These are phyloP conservation scores for Odocoileus virginianus DNA, from an alignment of 2,113 vertebrate genomes.

Conservation along the genomic window DNA sequence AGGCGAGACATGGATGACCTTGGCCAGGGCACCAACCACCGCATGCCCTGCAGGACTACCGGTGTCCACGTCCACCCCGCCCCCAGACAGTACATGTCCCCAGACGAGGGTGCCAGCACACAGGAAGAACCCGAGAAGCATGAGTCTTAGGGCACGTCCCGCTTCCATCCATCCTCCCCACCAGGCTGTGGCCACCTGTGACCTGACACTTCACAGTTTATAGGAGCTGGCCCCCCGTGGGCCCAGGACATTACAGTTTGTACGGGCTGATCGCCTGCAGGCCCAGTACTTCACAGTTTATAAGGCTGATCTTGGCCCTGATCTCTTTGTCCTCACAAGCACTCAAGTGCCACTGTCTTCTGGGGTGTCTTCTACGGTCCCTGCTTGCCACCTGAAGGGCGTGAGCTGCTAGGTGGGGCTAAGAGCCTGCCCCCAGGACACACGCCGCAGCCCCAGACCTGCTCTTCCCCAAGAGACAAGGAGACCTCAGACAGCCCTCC, in stretches of 20 bases:
- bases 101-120: neutral
- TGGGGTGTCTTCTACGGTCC: neutral
- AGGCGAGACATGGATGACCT: accelerated
- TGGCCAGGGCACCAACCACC: neutral
- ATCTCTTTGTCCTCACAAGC: neutral
- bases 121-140: neutral
- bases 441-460: neutral
- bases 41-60: neutral
- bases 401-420: neutral
- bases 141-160: neutral
- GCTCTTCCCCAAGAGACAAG: neutral
- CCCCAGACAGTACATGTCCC: too few relatives aligned
- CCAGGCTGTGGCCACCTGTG: neutral
- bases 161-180: neutral
- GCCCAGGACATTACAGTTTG: neutral
- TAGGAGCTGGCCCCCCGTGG: too few relatives aligned
- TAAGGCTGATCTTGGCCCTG: neutral
- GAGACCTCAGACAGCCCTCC: neutral
- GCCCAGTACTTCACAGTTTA: neutral
- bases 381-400: neutral
- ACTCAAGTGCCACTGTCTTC: neutral
- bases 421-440: neutral
- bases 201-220: neutral
- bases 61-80: neutral
- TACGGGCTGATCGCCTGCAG: neutral